Evolutionary conservation across 2,113 vertebrate genomes (phyloP).

Genomic region (Calyptommatus sinebrachiatus): DNA sequence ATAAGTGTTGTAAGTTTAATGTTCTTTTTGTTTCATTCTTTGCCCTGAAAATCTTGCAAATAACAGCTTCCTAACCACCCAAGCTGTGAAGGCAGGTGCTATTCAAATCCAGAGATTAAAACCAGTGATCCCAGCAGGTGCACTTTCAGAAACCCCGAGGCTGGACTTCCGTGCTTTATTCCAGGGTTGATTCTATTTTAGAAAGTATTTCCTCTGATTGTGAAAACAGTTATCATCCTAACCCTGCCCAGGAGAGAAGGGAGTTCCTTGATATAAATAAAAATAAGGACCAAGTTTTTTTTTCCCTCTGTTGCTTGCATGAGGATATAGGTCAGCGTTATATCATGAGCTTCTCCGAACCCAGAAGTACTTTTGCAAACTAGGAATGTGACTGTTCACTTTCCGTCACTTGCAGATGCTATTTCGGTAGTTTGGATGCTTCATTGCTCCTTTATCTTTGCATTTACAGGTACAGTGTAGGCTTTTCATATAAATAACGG

Average conservation of each 20-base stretch:
- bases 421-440: background rate
- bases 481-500: background rate
- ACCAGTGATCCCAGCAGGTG: accelerated
- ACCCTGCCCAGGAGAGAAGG: background rate
- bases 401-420: background rate
- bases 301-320: background rate
- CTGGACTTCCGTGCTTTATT: accelerated
- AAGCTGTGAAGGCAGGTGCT: accelerated
- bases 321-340: background rate
- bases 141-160: background rate
- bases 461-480: background rate
- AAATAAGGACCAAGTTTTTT: background rate
- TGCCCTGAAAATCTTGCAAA: too few relatives aligned
- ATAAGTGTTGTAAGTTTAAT: too few relatives aligned
- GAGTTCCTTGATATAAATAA: background rate
- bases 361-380: background rate
- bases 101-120: accelerated
- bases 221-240: slow-evolving; percentile 13
- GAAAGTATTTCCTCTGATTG: background rate
- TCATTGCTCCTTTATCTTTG: background rate
- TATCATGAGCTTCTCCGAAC: background rate
- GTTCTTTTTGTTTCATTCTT: too few relatives aligned
- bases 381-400: background rate
- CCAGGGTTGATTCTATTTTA: background rate
- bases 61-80: too few relatives aligned